Conservation (phyloP, 2,113 vertebrate genomes). For the Protomyctophum bolini region DNA sequence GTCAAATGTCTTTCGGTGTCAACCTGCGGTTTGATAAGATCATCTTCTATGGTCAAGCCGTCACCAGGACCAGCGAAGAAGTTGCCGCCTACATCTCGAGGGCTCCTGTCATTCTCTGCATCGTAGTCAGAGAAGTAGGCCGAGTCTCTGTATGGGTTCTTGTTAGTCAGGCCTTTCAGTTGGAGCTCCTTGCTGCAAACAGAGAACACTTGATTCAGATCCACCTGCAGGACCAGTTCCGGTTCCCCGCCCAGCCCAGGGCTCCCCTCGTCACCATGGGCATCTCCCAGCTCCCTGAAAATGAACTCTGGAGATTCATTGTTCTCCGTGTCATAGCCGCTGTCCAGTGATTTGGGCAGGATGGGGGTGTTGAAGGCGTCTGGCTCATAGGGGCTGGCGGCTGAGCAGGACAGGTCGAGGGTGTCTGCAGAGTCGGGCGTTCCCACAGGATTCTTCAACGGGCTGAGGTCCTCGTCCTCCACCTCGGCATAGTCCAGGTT, state of each 20-base stretch:
- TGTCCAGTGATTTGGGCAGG: conserved; percentile 90
- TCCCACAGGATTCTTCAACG: conserved; percentile 81
- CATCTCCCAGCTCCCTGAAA: conserved; percentile 85
- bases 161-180: conserved; percentile 75
- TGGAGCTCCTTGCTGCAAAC: conserved; percentile 69
- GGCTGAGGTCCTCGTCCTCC: conserved; percentile 69
- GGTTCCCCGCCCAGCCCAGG: conserved; percentile 49
- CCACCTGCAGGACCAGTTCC: conserved; percentile 73
- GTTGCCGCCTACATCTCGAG: conserved; percentile 73
- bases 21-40: conserved; percentile 39
- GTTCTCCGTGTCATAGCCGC: conserved; percentile 97
- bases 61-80: conserved; percentile 64
- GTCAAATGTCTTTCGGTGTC: conserved; percentile 34
- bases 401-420: conserved; percentile 81
- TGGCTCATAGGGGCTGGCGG: conserved; percentile 79
- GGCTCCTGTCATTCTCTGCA: conserved; percentile 81
- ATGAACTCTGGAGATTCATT: conserved; percentile 94
- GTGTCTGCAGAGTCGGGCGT: conserved; percentile 81
- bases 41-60: conserved; percentile 24
- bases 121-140: conserved; percentile 98
- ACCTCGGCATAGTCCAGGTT: conserved; percentile 79
- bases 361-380: conserved; percentile 71
- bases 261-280: conserved; percentile 53
- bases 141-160: conserved; percentile 90
- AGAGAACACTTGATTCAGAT: conserved; percentile 56